phyloP scores from a whole-genome alignment of 2,797 vertebrate species.

The Sylvia borin region DNA sequence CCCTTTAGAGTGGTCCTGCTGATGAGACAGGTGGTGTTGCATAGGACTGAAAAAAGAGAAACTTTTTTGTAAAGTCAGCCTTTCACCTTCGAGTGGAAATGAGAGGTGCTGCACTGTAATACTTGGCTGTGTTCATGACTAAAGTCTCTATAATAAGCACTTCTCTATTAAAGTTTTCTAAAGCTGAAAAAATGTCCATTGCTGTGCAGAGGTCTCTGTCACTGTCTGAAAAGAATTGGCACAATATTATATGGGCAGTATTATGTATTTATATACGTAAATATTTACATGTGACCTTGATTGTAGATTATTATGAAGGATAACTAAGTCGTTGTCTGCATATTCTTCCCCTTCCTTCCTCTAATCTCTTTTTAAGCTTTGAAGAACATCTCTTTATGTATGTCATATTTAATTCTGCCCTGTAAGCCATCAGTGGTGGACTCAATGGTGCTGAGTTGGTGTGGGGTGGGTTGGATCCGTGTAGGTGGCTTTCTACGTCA shows the following conservation, averaged over 20 bases:
- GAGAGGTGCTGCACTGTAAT: neutral
- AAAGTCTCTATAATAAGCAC: neutral
- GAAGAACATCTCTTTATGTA: neutral
- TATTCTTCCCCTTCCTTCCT: neutral
- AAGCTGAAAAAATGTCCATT: constrained; percentile 30
- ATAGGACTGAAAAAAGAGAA: constrained; percentile 54
- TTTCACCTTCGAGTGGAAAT: constrained; percentile 64
- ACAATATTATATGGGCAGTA: neutral
- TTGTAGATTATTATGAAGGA: neutral
- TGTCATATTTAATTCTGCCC: neutral
- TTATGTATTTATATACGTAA: neutral
- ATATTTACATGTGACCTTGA: constrained; percentile 14
- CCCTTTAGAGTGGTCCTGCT: constrained; percentile 88
- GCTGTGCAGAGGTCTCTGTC: neutral
- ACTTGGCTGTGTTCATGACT: neutral
- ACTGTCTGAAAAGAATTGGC: neutral
- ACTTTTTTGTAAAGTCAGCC: constrained; percentile 79
- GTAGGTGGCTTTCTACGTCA: neutral
- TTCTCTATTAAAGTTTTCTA: constrained; percentile 17
- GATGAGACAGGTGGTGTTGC: constrained; percentile 83
- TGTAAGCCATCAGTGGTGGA: neutral
- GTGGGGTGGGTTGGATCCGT: neutral
- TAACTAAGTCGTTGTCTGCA: neutral
- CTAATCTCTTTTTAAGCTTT: neutral
- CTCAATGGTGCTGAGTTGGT: neutral